Conservation (phyloP, 1,140 invertebrate genomes). For the Colletes latitarsis region DNA sequence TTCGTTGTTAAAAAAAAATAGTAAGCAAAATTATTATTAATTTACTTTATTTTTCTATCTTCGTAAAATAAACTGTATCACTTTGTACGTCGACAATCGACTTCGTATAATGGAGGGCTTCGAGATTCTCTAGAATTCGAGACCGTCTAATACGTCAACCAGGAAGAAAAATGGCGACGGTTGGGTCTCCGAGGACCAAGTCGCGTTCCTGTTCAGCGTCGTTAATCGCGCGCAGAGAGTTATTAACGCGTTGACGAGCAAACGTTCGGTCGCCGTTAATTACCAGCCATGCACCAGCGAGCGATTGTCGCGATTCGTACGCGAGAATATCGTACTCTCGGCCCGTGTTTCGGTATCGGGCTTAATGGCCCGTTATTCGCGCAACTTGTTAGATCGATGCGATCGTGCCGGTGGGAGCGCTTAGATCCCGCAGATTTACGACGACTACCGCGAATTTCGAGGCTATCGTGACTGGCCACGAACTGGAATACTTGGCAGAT, state of each 20-base stretch:
- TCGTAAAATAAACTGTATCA: too few species aligned
- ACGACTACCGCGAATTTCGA: constrained; percentile 65
- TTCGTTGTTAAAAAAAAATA: too few species aligned
- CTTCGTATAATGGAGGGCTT: neutral
- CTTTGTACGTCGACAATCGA: neutral
- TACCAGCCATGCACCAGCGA: neutral
- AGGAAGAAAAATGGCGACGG: neutral
- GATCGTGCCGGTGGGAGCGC: constrained; percentile 37
- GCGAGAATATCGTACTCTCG: constrained; percentile 25
- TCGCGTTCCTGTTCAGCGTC: constrained; percentile 36
- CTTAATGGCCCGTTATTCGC: constrained; percentile 60
- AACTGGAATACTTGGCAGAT: constrained; percentile 39
- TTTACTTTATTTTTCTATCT: too few species aligned
- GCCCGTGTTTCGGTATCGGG: constrained; percentile 32
- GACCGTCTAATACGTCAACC: too few species aligned
- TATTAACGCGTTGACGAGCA: constrained; percentile 53
- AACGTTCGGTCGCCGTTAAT: constrained; percentile 40
- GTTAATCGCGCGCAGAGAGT: constrained; percentile 40
- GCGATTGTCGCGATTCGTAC: constrained; percentile 50
- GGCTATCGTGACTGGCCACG: constrained; percentile 62
- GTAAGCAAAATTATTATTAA: too few species aligned
- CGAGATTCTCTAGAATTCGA: neutral
- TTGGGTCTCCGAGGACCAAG: neutral
- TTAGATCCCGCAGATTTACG: constrained; percentile 60
- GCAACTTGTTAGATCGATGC: constrained; percentile 59